Evolutionary conservation across 2,888 invertebrate genomes (phyloP).

Genomic region (Perizoma flavofasciatum): DNA sequence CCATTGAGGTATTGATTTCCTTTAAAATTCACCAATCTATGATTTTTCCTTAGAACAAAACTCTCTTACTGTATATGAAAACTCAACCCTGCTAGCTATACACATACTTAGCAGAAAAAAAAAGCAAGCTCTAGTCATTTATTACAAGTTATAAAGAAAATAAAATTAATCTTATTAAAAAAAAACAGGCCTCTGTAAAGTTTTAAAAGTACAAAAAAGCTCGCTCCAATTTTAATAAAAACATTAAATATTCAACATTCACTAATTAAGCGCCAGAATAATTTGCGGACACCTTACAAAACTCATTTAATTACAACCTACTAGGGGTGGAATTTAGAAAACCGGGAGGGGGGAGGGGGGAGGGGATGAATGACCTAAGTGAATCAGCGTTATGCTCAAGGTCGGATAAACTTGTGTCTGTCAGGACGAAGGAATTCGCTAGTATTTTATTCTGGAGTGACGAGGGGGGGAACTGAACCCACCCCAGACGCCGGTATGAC

Average conservation of each 20-base stretch:
- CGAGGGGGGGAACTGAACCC: slow-evolving; percentile 28
- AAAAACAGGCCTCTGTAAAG: neutral
- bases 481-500: slow-evolving; percentile 40
- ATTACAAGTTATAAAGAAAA: too few relatives aligned
- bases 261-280: slow-evolving; percentile 49
- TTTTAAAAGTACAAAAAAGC: slow-evolving; percentile 15
- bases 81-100: too few relatives aligned
- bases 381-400: slow-evolving; percentile 58
- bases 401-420: slow-evolving; percentile 51
- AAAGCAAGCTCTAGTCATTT: too few relatives aligned
- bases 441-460: slow-evolving; percentile 53
- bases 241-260: slow-evolving; percentile 47
- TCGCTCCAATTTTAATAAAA: slow-evolving; percentile 40
- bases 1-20: too few relatives aligned
- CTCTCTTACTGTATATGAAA: too few relatives aligned
- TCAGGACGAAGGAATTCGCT: slow-evolving; percentile 47
- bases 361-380: slow-evolving; percentile 36
- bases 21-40: too few relatives aligned
- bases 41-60: too few relatives aligned
- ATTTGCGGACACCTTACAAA: slow-evolving; percentile 48
- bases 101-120: too few relatives aligned
- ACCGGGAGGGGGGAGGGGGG: slow-evolving; percentile 35
- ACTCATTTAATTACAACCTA: slow-evolving; percentile 55
- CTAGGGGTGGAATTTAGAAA: slow-evolving; percentile 56
- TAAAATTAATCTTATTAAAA: too few relatives aligned